Conservation (phyloP, 2,888 invertebrate species). For the Erynnis tages region DNA sequence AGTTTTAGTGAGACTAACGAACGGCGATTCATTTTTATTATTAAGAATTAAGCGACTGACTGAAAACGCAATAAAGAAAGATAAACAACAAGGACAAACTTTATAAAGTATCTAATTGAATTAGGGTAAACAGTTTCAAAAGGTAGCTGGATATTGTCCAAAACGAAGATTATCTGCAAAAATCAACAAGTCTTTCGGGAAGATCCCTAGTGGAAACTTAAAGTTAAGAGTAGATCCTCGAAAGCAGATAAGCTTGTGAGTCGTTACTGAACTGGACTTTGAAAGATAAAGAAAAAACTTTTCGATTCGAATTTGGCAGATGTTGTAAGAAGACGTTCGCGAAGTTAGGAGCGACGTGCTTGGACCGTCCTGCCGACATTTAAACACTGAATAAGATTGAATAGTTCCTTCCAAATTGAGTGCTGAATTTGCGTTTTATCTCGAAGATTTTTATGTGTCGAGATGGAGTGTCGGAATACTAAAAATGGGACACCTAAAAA, state of each 20-base stretch:
- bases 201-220: conserved; percentile 25
- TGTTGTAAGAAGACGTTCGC: conserved; percentile 36
- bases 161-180: conserved; percentile 24
- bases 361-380: conserved; percentile 5
- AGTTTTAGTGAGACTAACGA: too few species aligned
- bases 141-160: conserved; percentile 14
- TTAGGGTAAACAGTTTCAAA: conserved; percentile 18
- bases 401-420: conserved; percentile 1
- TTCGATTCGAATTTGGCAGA: conserved; percentile 64
- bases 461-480: too few species aligned
- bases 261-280: conserved; percentile 57
- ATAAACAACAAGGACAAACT: conserved; percentile 3
- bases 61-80: conserved; percentile 1
- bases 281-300: conserved; percentile 65
- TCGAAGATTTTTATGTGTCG: background rate
- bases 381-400: conserved; percentile 8
- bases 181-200: conserved; percentile 30
- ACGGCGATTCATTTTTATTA: too few species aligned
- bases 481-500: too few species aligned
- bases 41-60: too few species aligned
- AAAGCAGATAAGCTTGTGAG: conserved; percentile 48
- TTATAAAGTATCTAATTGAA: background rate
- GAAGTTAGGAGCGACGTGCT: conserved; percentile 21
- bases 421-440: too few species aligned
- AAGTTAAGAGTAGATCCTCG: conserved; percentile 31